phyloP scores from a whole-genome alignment of 2,113 vertebrate species.

The Chiloscyllium plagiosum region DNA sequence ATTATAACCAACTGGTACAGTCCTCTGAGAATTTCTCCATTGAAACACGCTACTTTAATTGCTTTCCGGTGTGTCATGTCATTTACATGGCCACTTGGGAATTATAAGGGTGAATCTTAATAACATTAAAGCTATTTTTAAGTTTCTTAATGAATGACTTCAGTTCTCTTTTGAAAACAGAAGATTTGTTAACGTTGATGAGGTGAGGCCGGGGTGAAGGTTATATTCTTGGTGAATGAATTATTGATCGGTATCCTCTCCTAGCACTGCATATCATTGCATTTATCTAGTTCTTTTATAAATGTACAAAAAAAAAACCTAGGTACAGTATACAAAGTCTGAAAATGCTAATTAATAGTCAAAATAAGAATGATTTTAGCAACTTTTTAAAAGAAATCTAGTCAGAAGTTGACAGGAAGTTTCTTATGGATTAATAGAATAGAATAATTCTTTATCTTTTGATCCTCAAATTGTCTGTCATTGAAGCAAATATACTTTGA shows the following conservation, averaged over 20 bases:
- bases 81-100: background rate
- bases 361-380: background rate
- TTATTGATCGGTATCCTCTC: background rate
- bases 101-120: background rate
- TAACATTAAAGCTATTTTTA: slow-evolving; percentile 22
- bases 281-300: background rate
- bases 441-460: background rate
- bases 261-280: background rate
- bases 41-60: background rate
- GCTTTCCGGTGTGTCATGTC: background rate
- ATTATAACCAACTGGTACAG: background rate
- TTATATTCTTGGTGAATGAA: background rate
- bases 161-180: background rate
- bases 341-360: background rate
- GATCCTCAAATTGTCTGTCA: background rate
- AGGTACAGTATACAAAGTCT: background rate
- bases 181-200: background rate
- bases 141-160: background rate
- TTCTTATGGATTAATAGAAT: background rate
- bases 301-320: background rate
- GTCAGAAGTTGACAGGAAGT: background rate
- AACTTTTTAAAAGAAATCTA: background rate
- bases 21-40: background rate
- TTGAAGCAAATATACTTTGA: background rate
- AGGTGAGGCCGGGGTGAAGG: background rate